Conservation (phyloP, 2,888 invertebrate genomes). For the Synergus umbraculus region DNA sequence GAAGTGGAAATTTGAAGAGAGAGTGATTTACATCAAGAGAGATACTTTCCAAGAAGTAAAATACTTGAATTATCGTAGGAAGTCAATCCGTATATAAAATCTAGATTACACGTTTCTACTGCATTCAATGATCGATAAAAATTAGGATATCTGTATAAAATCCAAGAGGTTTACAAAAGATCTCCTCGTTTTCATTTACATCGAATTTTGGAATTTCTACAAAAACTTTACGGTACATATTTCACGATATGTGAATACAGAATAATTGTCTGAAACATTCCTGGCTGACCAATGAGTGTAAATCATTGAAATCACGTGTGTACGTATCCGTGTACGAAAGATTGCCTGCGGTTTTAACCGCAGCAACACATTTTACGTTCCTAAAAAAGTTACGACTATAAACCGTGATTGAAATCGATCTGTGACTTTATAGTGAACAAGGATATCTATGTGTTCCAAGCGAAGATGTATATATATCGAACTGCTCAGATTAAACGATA, state of each 20-base stretch:
- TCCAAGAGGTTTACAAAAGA: neutral
- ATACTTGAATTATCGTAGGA: neutral
- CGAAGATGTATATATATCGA: no score
- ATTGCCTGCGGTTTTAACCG: constrained; percentile 30
- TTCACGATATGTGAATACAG: neutral
- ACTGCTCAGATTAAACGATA: no score
- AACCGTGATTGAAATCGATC: constrained; percentile 52
- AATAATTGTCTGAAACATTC: neutral
- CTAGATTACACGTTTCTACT: neutral
- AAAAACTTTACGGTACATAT: neutral
- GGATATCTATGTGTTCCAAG: neutral
- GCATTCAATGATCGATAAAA: neutral
- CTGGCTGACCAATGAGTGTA: constrained; percentile 16
- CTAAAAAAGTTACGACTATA: constrained; percentile 44
- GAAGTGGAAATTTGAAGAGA: neutral
- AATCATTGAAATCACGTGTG: constrained; percentile 22
- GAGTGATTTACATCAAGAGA: neutral
- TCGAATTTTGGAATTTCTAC: neutral
- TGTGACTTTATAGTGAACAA: constrained; percentile 12
- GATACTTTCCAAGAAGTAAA: neutral
- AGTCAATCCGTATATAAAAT: neutral
- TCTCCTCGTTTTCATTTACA: neutral
- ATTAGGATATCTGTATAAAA: neutral
- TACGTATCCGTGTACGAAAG: constrained; percentile 1
- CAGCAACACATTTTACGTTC: constrained; percentile 46